Base-by-base conservation (phyloP, 2,888 invertebrate genomes). In the Eugnorisma glareosa region DNA sequence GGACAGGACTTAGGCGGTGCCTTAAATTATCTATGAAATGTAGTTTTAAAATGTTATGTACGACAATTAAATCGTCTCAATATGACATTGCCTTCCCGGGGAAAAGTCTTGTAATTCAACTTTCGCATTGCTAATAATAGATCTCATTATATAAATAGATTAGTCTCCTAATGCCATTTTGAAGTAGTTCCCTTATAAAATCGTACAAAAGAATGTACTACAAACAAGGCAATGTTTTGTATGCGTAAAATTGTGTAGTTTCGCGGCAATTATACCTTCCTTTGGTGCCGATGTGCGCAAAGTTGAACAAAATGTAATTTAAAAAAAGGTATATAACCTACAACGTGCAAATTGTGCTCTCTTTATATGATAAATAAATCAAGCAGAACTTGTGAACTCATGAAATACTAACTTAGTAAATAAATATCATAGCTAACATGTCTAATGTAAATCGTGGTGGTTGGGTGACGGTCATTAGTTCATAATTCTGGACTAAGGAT, bases 131-230 rank as follows among this genome's bases (percentile, higher is more conserved):
- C 66, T 71, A 61, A 48, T 70, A 76, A 73, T 83, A 83, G 85
- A 87, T 87, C 87, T 86, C 85, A 82, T 73, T 68, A 76, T 67
- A 76, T 66, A 75, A 68, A 76, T 81, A 83, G 71, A 61, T 71
- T 77, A 77, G 77, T 81, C 45, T 66, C 43, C 48, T 63, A 67
- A 70, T 85, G 45, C 67, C 67, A 57, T 66, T 72, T 66, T 82
- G 7, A 61, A 83, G 43, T 61, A 79, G 40, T 57, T 43, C 61
- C 45, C 45, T 21, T n/a, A 54, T 13, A 54, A 48, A 63, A 77
- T 28, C 6, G n/a, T 43, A 45, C 18, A 37, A 31, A 57, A 54
- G 63, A n/a, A 13, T 35, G 21, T 31, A 59, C 31, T 80, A 8
- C 15, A 11, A 54, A 67, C n/a, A 68, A 67, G 35, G 45, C 78